Base-by-base conservation (phyloP, 2,888 invertebrate genomes). In the Caenorhabditis japonica region DNA sequence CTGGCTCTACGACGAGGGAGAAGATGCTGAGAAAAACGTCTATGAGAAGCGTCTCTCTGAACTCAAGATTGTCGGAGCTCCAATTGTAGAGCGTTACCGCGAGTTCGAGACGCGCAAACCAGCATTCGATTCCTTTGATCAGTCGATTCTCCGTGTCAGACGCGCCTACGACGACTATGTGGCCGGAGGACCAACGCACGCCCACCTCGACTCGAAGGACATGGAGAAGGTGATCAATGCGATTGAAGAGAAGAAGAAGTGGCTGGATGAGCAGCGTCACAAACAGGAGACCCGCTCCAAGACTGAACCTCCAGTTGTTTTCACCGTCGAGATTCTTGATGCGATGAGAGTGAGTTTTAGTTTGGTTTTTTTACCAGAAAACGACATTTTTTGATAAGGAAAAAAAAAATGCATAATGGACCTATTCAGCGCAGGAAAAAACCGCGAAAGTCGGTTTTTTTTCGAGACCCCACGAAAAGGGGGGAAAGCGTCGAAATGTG, bases 1-100 rank as follows among this genome's bases (percentile, higher is more conserved):
- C 88, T 99, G 99, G 99, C 90, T 99, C 17, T 99, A 99, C 87
- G 97, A 96, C 85, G 93, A 93, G 69, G 99, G 99, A 3, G 96
- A 96, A 88, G 94, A 97, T 87, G 94, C 95, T 88, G 92, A 92
- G 80, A 92, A 92, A 86, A 21, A 77, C 17, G 90, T 92, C 34
- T 92, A 92, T 84, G 86, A 90, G 17, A 90, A 91, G 44, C 89
- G 90, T 80, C 87, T 91, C 21, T 87, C 88, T 27, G 88, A 89
- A 17, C 87, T 84, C 19, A 85, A 93, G 90, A 91, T 91, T 75
- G 91, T 92, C 88, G 96, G 96, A 10, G 94, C 95, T 87, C 95
- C 96, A 0, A 93, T 97, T 62, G 93, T 93, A 85, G 92, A 92
- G 78, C 91, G 96, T 46, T 92, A 92, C 81, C 89, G 91, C 39